phyloP scores from a whole-genome alignment of 2,797 vertebrate genomes.

The Xenopus petersii region DNA sequence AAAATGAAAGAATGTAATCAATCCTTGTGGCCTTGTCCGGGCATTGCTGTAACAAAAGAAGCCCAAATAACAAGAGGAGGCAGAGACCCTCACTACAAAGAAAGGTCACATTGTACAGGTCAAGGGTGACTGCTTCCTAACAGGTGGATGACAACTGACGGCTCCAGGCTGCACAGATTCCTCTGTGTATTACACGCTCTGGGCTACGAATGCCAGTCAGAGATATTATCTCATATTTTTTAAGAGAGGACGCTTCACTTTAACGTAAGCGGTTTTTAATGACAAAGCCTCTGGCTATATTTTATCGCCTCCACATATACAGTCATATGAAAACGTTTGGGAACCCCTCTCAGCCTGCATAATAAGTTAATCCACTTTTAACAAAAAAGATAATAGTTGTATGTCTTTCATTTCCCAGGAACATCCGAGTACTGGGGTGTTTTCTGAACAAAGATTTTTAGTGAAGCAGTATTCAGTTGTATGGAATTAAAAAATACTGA shows the following conservation, averaged over 20 bases:
- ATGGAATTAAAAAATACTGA: too few relatives aligned
- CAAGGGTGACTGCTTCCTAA: constrained; percentile 46
- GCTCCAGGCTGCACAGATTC: constrained; percentile 41
- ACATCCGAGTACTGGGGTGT: too few relatives aligned
- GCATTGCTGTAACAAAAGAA: constrained; percentile 25
- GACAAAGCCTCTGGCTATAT: too few relatives aligned
- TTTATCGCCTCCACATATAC: too few relatives aligned
- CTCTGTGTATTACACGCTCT: constrained; percentile 18
- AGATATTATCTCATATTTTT: constrained; percentile 13
- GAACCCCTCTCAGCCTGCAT: too few relatives aligned
- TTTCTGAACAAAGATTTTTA: too few relatives aligned
- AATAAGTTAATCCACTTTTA: too few relatives aligned
- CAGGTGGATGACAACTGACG: constrained; percentile 47
- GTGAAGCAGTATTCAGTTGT: too few relatives aligned
- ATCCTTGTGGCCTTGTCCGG: constrained; percentile 28
- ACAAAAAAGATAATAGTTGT: too few relatives aligned
- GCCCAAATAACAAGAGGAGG: constrained; percentile 43
- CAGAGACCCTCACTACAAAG: constrained; percentile 50
- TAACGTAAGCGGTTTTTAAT: not conserved
- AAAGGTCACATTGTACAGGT: constrained; percentile 31
- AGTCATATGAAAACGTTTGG: too few relatives aligned
- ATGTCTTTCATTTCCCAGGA: too few relatives aligned
- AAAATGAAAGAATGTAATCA: constrained; percentile 53
- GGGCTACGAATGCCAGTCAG: constrained; percentile 7
- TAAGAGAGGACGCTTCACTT: not conserved